These are phyloP conservation scores for Botia almorhae DNA, from an alignment of 2,797 vertebrate species.

Conservation along the genomic window DNA sequence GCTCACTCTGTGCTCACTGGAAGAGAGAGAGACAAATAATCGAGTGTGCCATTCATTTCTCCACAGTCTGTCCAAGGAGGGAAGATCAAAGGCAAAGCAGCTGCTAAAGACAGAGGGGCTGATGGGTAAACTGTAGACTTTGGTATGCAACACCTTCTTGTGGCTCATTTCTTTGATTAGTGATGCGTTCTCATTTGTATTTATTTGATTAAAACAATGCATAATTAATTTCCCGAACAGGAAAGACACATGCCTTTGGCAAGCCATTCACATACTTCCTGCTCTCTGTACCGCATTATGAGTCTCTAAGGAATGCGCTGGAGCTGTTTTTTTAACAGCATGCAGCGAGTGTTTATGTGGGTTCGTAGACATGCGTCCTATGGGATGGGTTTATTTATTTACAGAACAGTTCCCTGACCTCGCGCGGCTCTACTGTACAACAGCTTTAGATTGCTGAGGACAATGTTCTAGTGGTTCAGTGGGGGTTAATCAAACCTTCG, in stretches of 20 bases:
- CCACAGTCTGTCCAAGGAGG: constrained; percentile 33
- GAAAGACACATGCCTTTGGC: constrained; percentile 53
- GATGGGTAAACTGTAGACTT: constrained; percentile 5
- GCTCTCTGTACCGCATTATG: not conserved
- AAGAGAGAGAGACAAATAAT: not conserved
- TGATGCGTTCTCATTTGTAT: constrained; percentile 44
- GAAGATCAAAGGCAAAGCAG: constrained; percentile 50
- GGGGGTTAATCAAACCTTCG: constrained; percentile 32
- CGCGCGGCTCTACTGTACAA: not conserved
- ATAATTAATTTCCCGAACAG: constrained; percentile 54
- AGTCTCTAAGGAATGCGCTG: constrained; percentile 36
- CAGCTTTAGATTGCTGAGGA: constrained; percentile 20
- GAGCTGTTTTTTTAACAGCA: constrained; percentile 25
- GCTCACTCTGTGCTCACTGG: constrained; percentile 1
- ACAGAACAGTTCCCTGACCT: constrained; percentile 6
- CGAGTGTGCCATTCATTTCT: constrained; percentile 14
- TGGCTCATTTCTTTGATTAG: constrained; percentile 43
- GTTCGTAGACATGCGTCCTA: constrained; percentile 10
- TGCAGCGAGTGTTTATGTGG: constrained; percentile 26
- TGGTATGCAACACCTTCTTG: constrained; percentile 34
- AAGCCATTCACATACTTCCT: constrained; percentile 48
- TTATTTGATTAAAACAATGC: constrained; percentile 51
- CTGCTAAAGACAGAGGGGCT: constrained; percentile 17
- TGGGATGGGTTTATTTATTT: constrained; percentile 28
- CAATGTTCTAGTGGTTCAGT: not conserved